Percentiles rank a stretch among this genome's conserved stretches.
These are phyloP conservation scores for Phorcus lineatus DNA, from an alignment of 2,888 invertebrate genomes.

Conservation along the genomic window DNA sequence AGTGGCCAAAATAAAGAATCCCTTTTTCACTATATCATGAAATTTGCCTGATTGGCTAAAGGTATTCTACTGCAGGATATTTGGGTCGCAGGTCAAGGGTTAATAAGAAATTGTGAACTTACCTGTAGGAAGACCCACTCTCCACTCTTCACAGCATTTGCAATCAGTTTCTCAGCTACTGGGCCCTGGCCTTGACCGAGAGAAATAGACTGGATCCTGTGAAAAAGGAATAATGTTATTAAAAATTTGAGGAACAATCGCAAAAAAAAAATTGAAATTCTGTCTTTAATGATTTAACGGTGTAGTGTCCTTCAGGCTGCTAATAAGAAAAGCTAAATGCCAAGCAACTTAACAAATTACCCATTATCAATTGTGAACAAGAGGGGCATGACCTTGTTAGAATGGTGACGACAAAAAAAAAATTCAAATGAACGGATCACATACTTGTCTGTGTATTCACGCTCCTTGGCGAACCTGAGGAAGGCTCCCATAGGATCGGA, in stretches of 20 bases:
- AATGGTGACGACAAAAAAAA: background rate
- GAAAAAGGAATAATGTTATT: background rate
- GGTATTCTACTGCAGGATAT: no score
- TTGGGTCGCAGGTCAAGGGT: background rate
- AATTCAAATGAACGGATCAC: no score
- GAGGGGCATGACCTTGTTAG: background rate
- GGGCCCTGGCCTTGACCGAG: conserved; percentile 77
- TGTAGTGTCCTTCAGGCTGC: no score
- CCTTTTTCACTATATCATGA: no score
- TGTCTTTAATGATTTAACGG: no score
- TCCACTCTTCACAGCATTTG: conserved; percentile 71
- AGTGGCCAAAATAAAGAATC: no score
- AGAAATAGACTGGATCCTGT: conserved; percentile 75
- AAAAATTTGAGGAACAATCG: background rate
- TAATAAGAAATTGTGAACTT: conserved; percentile 1
- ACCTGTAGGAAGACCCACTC: conserved; percentile 77
- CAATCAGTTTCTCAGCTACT: conserved; percentile 76
- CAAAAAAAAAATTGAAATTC: no score
- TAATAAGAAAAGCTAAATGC: no score
- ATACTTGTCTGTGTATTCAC: conserved; percentile 72
- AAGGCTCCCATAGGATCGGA: conserved; percentile 78
- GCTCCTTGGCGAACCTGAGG: conserved; percentile 74
- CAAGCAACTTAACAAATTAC: no score
- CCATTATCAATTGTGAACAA: no score
- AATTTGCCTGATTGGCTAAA: no score